Base-by-base conservation (phyloP, 2,888 invertebrate species). In the Phymatocera aterrima region DNA sequence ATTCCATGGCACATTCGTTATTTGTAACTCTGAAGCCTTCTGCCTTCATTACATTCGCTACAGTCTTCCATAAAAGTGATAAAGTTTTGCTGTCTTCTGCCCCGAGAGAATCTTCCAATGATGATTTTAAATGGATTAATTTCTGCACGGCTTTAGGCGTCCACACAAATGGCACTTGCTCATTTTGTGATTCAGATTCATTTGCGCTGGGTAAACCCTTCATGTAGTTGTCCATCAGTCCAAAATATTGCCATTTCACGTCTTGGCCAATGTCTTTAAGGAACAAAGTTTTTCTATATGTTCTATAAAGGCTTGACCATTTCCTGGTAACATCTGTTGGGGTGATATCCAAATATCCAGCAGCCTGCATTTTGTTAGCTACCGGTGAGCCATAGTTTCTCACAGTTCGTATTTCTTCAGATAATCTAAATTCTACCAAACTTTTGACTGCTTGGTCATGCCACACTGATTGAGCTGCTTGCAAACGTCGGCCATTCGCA, bases 161-260 rank as follows among this genome's bases (percentile, higher is more conserved):
- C 48, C 51, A 72, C 34, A 18, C 8, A 4, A 51, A 48, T 51
- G 18, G 31, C 8, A 18, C 3, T 6, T 8, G 10, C 51, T 31
- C 18, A 8, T 48, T 15, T 21, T 48, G 40, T 6, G 46, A n/a
- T 31, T 28, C 18, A 18, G 31, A 24, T 8, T 34, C 10, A 5
- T 1, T 10, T 18, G 12, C 10, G 18, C 51, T 51, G 1, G 72
- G 5, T 5, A n/a, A 72, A 31, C 48, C n/a, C 10, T 34, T 48
- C 3, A 75, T 24, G 43, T 40, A 40, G 24, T 40, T 24, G 15
- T 75, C 57, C 24, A 75, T 24, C 4, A 60, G 37, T 24, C 28
- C 34, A 15, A 75, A 75, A 28, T 75, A 57, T 28, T 54, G 37
- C 75, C 75, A 75, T 40, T 57, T 54, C 18, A 57, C 40, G 6